Percentiles rank a stretch among this genome's conserved stretches.
phyloP scores from a whole-genome alignment of 1,140 invertebrate species.

The Drosophila aff. region DNA sequence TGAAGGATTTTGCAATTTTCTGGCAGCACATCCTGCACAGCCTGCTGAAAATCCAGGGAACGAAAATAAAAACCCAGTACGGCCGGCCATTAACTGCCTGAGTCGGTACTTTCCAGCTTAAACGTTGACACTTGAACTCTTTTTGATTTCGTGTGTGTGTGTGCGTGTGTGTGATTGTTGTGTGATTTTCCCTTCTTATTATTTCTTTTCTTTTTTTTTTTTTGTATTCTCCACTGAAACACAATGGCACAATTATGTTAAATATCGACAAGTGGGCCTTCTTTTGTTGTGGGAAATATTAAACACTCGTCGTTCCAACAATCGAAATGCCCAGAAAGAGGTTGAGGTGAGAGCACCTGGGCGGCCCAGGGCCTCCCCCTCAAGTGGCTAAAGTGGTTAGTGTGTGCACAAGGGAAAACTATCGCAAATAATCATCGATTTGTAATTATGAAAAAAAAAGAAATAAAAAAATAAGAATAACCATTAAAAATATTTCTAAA shows the following conservation, averaged over 20 bases:
- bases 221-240: slow-evolving; percentile 14
- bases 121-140: slow-evolving; percentile 77
- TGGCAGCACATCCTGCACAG: slow-evolving; percentile 33
- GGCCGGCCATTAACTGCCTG: slow-evolving; percentile 62
- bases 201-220: background rate
- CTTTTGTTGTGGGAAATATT: slow-evolving; percentile 71
- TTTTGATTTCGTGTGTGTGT: slow-evolving; percentile 62
- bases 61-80: slow-evolving; percentile 20
- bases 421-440: background rate
- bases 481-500: too few species aligned
- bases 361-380: background rate
- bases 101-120: slow-evolving; percentile 60
- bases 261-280: slow-evolving; percentile 76
- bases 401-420: background rate
- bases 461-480: too few species aligned
- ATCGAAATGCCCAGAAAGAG: slow-evolving; percentile 51
- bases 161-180: slow-evolving; percentile 3
- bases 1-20: slow-evolving; percentile 67
- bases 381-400: background rate
- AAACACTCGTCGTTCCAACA: slow-evolving; percentile 61
- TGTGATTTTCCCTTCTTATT: slow-evolving; percentile 8
- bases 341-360: slow-evolving; percentile 24
- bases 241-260: slow-evolving; percentile 82
- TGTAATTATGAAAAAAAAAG: background rate
- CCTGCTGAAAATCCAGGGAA: slow-evolving; percentile 2